Base-by-base conservation (phyloP, 2,797 vertebrate species). In the Anas bahamensis region DNA sequence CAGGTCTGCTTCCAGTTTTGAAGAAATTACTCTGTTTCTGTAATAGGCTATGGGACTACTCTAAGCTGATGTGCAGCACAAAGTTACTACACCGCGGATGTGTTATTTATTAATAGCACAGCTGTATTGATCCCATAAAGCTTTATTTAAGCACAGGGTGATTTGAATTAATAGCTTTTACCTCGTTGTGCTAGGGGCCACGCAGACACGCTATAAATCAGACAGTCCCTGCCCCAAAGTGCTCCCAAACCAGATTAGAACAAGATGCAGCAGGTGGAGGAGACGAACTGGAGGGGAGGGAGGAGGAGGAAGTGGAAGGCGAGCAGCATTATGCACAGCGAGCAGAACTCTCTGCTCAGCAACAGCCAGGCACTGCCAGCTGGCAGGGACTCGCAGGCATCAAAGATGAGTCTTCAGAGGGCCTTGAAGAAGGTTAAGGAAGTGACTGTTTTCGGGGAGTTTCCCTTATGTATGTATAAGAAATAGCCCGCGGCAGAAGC, bases 251-350 rank as follows among this genome's bases (percentile, higher is more conserved):
- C 87, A 90, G 92, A 94, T 95, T 61, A 93, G 95, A 94, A 94
- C 91, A 92, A 96, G 95, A 94, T 86, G 94, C 90, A 95, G 94
- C 93, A 95, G 93, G 95, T 96, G 93, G 93, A 95, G 88, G 91
- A 96, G 95, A 95, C 89, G 21, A 86, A 90, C 93, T 91, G 6
- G 44, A 28, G 55, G 95, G 86, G 85, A 93, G 91, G 94, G 91
- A 96, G 95, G 92, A 96, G 94, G 66, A 97, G 92, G 90, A 95
- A 96, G 76, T 69, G 80, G 77, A 75, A 63, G 55, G 68, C 88
- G 53, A 84, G 76, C 59, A 66, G 72, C 86, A 42, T 73, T 46
- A 76, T 83, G 84, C 81, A 52, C 86, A 89, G 17, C 29, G 70
- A 93, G 86, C 83, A 91, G 93, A 95, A 94, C 48, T 90, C 90